Conservation (phyloP, 2,888 invertebrate species). For the Byasa hedistus region DNA sequence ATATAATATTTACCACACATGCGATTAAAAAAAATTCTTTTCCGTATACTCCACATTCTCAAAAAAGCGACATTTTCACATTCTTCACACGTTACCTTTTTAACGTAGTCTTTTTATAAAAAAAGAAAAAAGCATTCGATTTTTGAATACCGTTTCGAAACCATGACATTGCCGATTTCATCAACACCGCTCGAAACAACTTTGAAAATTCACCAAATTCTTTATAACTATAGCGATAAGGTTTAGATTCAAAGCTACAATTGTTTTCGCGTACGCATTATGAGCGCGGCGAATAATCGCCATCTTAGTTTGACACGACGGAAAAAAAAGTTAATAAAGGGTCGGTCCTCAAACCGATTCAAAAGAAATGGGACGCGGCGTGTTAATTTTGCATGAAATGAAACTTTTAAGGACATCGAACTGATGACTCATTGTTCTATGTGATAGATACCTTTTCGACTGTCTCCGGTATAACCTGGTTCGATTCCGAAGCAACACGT, state of each 20-base stretch:
- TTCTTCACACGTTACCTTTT: conserved; percentile 5
- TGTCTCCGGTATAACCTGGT: background rate
- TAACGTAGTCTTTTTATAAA: background rate
- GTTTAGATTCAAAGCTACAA: background rate
- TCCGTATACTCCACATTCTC: too few species aligned
- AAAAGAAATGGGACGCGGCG: conserved; percentile 31
- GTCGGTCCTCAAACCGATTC: conserved; percentile 28
- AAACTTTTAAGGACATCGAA: conserved; percentile 27
- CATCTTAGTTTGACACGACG: conserved; percentile 31
- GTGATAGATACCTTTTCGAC: background rate
- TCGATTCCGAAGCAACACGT: too few species aligned
- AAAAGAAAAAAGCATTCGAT: conserved; percentile 13
- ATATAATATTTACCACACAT: too few species aligned
- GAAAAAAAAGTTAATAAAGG: conserved; percentile 31
- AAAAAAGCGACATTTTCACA: background rate
- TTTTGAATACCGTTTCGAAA: conserved; percentile 24
- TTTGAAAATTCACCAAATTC: background rate
- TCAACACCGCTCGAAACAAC: background rate
- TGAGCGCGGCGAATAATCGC: conserved; percentile 17
- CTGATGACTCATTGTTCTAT: conserved; percentile 26
- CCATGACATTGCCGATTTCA: conserved; percentile 29
- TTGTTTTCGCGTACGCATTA: background rate
- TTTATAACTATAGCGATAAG: background rate
- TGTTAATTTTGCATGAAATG: conserved; percentile 41
- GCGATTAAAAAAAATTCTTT: background rate